These are phyloP conservation scores for Pristiophorus japonicus DNA, from an alignment of 2,113 vertebrate species.

Conservation along the genomic window DNA sequence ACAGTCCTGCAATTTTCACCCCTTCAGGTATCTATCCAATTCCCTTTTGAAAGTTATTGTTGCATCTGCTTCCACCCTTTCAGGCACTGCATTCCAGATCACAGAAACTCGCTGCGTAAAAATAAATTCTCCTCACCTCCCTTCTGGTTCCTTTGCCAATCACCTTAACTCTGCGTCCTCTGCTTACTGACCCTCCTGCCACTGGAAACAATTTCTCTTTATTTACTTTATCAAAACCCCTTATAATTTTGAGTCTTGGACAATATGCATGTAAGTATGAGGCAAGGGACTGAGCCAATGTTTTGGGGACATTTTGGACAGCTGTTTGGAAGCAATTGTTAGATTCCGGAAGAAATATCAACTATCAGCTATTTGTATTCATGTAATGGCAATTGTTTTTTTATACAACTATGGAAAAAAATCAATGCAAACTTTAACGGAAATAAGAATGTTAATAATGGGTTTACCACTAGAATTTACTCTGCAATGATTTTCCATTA, in stretches of 20 bases:
- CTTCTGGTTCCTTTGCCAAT: background rate
- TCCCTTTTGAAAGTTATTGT: background rate
- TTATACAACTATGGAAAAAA: background rate
- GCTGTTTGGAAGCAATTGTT: background rate
- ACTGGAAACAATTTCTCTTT: background rate
- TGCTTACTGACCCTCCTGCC: background rate
- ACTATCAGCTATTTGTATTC: background rate
- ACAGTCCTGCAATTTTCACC: background rate
- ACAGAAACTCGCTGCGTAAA: background rate
- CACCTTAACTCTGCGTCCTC: background rate
- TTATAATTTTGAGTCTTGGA: background rate
- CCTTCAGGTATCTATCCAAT: background rate
- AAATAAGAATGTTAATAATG: background rate
- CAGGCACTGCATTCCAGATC: background rate
- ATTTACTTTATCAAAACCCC: background rate
- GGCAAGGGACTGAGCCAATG: background rate
- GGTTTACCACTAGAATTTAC: constrained; percentile 9
- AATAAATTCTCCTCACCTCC: background rate
- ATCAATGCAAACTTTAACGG: constrained; percentile 9
- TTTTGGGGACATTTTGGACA: background rate
- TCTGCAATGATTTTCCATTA: background rate
- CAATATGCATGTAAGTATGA: background rate
- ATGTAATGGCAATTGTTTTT: background rate
- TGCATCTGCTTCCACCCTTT: background rate
- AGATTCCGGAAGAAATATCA: background rate